A percentile compares a stretch with the other conserved stretches of the same genome.
These are phyloP conservation scores for Empis stercorea DNA, from an alignment of 2,888 invertebrate genomes.

Conservation along the genomic window DNA sequence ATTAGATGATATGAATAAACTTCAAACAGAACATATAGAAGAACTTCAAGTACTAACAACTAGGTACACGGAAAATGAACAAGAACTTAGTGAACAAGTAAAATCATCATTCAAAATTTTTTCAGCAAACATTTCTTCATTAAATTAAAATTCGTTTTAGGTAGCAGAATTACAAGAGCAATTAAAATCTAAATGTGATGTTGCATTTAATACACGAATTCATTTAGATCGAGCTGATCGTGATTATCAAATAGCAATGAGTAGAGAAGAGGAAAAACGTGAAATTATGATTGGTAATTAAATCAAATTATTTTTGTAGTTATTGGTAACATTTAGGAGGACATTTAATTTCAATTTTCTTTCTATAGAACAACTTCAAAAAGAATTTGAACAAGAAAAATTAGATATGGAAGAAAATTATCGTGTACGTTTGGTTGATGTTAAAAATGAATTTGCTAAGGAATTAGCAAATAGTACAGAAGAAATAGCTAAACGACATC, in stretches of 20 bases:
- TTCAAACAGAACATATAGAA: constrained; percentile 43
- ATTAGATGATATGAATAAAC: constrained; percentile 41
- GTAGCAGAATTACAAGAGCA: constrained; percentile 51
- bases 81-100: constrained; percentile 43
- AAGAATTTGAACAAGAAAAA: constrained; percentile 53
- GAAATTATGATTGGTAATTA: constrained; percentile 5
- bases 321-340: too few species aligned
- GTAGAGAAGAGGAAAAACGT: constrained; percentile 31
- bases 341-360: too few species aligned
- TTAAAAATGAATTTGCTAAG: constrained; percentile 33
- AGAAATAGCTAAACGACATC: constrained; percentile 48
- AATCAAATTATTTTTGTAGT: neutral
- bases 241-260: constrained; percentile 34
- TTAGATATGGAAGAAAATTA: constrained; percentile 63
- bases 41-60: constrained; percentile 42
- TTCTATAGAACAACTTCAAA: constrained; percentile 23
- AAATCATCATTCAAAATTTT: neutral
- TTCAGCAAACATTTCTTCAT: too few species aligned
- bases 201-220: constrained; percentile 26
- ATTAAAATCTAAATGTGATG: constrained; percentile 34
- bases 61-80: constrained; percentile 42
- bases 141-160: too few species aligned
- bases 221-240: constrained; percentile 35
- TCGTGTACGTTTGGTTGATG: constrained; percentile 44
- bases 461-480: constrained; percentile 41